These are phyloP conservation scores for Peromyscus nudipes DNA, from an alignment of 2,797 vertebrate genomes.

Conservation along the genomic window DNA sequence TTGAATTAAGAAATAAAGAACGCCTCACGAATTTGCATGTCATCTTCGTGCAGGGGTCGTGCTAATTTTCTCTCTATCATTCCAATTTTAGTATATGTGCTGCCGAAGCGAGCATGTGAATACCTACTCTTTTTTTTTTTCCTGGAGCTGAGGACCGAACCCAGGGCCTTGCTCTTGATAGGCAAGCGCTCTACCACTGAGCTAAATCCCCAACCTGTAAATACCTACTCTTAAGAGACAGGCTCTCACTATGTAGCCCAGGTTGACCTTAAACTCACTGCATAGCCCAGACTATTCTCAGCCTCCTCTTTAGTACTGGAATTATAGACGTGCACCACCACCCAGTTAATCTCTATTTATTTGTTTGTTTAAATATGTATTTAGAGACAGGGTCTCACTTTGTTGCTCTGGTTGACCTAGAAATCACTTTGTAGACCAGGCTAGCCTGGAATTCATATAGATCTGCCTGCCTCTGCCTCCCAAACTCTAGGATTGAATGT, in stretches of 20 bases:
- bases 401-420: neutral
- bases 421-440: neutral
- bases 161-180: too few relatives aligned
- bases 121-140: too few relatives aligned
- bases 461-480: neutral
- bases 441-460: neutral
- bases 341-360: neutral
- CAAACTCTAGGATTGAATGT: neutral
- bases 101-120: neutral
- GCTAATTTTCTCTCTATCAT: neutral
- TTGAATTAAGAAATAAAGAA: neutral
- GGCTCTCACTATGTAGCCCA: neutral
- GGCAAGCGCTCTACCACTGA: too few relatives aligned
- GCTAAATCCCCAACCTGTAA: too few relatives aligned
- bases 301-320: neutral
- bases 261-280: neutral
- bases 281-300: neutral
- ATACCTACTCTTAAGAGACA: neutral
- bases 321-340: neutral
- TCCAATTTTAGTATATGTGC: neutral
- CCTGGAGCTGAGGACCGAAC: too few relatives aligned
- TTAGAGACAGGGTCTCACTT: neutral
- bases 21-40: neutral
- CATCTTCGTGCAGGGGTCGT: neutral
- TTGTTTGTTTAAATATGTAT: neutral